These are phyloP conservation scores for Eurois occulta DNA, from an alignment of 2,888 invertebrate genomes.

Conservation along the genomic window DNA sequence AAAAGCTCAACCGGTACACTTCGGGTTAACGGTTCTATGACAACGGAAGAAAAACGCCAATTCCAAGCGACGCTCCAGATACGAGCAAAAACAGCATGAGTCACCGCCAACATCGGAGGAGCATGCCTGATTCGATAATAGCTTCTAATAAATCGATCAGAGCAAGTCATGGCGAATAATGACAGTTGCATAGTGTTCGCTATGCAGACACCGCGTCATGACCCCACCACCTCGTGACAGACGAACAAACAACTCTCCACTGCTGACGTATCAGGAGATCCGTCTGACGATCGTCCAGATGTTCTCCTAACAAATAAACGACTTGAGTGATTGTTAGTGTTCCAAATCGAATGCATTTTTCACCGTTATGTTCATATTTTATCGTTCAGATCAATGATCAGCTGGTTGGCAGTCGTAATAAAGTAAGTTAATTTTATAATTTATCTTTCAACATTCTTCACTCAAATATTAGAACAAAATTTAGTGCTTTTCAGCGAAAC, in stretches of 20 bases:
- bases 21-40: slow-evolving; percentile 43
- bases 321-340: slow-evolving; percentile 23
- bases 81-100: slow-evolving; percentile 18
- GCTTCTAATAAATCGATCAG: slow-evolving; percentile 29
- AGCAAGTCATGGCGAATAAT: slow-evolving; percentile 2
- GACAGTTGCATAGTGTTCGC: background rate
- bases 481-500: slow-evolving; percentile 1
- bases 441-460: background rate
- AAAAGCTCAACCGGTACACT: slow-evolving; percentile 37
- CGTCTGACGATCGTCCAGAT: slow-evolving; percentile 7
- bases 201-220: slow-evolving; percentile 5
- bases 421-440: background rate
- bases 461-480: background rate
- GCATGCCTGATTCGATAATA: slow-evolving; percentile 38
- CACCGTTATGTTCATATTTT: slow-evolving; percentile 4
- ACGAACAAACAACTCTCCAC: slow-evolving; percentile 3
- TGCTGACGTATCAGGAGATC: slow-evolving; percentile 34
- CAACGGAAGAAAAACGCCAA: slow-evolving; percentile 22
- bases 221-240: slow-evolving; percentile 22
- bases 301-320: slow-evolving; percentile 18
- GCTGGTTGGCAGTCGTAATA: slow-evolving; percentile 6
- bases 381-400: background rate
- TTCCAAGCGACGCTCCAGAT: background rate
- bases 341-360: slow-evolving; percentile 23
- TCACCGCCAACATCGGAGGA: slow-evolving; percentile 12